A percentile compares a stretch with the other conserved stretches of the same genome.
phyloP scores from a whole-genome alignment of 2,888 invertebrate species.

The Orthosia gothica region DNA sequence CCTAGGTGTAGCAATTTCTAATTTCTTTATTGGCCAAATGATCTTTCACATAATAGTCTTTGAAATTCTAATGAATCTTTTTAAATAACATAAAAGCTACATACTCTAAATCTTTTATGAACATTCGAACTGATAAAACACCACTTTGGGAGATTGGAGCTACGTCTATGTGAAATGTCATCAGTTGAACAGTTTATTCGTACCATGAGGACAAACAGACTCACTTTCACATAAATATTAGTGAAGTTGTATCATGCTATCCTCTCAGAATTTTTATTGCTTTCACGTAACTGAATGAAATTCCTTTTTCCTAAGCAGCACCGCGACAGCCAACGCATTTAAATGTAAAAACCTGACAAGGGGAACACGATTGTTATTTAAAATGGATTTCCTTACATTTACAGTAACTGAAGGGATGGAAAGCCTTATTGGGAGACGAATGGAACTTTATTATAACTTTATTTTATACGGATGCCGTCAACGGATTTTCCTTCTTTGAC shows the following conservation, averaged over 20 bases:
- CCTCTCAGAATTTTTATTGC: conserved; percentile 39
- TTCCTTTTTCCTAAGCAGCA: conserved; percentile 39
- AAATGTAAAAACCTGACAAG: conserved; percentile 50
- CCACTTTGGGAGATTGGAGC: no score
- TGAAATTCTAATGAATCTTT: no score
- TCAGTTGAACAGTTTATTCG: neutral
- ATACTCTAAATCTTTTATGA: no score
- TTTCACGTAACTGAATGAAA: conserved; percentile 42
- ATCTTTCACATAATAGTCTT: neutral
- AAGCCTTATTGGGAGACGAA: neutral
- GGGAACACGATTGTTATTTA: conserved; percentile 52
- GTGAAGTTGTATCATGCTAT: conserved; percentile 15
- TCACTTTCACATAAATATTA: conserved; percentile 30
- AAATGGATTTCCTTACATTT: conserved; percentile 47
- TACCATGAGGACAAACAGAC: conserved; percentile 6
- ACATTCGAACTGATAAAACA: no score
- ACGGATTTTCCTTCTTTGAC: neutral
- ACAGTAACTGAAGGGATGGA: neutral
- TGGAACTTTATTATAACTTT: neutral
- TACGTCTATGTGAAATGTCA: neutral
- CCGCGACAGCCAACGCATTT: conserved; percentile 47
- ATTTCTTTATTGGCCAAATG: neutral
- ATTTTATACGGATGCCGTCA: neutral
- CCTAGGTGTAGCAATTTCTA: neutral
- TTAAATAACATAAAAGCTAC: neutral